Percentiles rank a stretch among this genome's conserved stretches.
phyloP scores from a whole-genome alignment of 2,113 vertebrate genomes.

The Strigops habroptila region DNA sequence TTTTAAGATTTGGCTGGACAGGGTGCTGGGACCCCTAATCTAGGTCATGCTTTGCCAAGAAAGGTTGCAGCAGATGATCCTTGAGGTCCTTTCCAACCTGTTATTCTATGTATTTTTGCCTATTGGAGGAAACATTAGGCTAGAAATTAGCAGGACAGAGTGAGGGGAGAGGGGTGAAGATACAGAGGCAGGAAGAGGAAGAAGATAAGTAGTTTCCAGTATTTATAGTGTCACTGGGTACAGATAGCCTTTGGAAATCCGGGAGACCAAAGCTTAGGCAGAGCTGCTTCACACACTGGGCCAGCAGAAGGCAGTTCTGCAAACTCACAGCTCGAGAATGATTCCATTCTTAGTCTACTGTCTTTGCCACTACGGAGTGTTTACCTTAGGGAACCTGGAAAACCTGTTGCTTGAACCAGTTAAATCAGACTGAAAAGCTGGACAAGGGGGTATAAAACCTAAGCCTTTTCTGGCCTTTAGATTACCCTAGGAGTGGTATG shows the following conservation, averaged over 20 bases:
- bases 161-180: not conserved
- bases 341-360: not conserved
- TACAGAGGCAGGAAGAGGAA: not conserved
- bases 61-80: not conserved
- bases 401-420: not conserved
- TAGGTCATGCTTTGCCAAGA: not conserved
- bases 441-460: not conserved
- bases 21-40: not conserved
- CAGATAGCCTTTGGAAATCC: not conserved
- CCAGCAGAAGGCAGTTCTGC: not conserved
- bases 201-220: not conserved
- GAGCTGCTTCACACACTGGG: not conserved
- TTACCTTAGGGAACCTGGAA: not conserved
- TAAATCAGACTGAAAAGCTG: not conserved
- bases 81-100: not conserved
- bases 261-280: not conserved
- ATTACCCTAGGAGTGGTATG: not conserved
- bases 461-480: not conserved
- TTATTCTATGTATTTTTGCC: not conserved
- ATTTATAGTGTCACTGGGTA: not conserved
- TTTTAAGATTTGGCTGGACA: not conserved
- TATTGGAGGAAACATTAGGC: not conserved
- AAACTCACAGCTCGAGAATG: not conserved
- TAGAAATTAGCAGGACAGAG: not conserved
- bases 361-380: not conserved